Conservation (phyloP, 2,888 invertebrate species). For the Arrhopalites spinosus region DNA sequence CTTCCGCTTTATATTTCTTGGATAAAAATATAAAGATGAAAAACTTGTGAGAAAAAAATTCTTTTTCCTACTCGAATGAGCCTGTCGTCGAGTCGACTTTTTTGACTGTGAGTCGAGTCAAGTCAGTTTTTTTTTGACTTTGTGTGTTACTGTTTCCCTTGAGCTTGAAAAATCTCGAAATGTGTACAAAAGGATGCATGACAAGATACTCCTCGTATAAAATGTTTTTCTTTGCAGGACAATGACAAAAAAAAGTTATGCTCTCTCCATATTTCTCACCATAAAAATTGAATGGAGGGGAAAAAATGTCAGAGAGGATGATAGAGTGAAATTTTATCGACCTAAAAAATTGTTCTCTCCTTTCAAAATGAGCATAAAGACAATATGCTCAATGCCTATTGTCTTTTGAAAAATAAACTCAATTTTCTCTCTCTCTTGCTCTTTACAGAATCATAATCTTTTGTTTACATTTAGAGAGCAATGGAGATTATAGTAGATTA, state of each 20-base stretch:
- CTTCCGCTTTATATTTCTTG: slow-evolving; percentile 5
- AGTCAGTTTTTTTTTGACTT: too few species aligned
- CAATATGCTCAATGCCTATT: background rate
- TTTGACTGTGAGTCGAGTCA: too few species aligned
- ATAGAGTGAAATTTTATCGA: slow-evolving; percentile 4
- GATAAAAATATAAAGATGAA: background rate
- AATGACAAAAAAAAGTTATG: too few species aligned
- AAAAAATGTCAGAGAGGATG: background rate
- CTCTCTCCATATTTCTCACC: background rate
- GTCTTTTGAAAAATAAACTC: background rate
- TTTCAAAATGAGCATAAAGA: too few species aligned
- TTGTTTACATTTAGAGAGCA: background rate
- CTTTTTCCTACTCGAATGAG: background rate
- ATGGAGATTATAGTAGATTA: background rate
- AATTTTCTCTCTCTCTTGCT: background rate
- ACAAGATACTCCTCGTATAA: too few species aligned
- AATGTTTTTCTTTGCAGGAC: too few species aligned
- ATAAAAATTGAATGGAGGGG: background rate
- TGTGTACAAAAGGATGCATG: too few species aligned
- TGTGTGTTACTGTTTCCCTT: too few species aligned
- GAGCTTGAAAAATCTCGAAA: too few species aligned
- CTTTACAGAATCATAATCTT: background rate
- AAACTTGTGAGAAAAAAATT: background rate
- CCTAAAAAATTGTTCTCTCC: background rate
- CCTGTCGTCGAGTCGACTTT: too few species aligned